Evolutionary conservation across 2,888 invertebrate genomes (phyloP).

Genomic region (Neuroscelio doddi): DNA sequence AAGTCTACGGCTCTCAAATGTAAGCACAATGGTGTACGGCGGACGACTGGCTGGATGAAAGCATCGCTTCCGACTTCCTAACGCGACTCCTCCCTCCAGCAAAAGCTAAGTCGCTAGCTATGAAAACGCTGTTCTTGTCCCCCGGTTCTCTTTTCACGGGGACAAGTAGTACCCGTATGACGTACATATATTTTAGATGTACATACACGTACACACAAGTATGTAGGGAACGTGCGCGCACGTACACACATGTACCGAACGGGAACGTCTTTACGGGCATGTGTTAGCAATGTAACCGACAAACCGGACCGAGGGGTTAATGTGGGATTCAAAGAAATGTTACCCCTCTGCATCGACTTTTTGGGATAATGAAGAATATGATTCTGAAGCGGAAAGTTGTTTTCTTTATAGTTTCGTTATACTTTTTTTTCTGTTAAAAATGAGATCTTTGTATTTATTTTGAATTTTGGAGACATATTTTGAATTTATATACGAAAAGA

Average conservation of each 20-base stretch:
- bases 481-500: too few relatives aligned
- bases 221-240: conserved; percentile 11
- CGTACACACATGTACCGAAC: not conserved
- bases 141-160: not conserved
- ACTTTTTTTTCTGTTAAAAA: too few relatives aligned
- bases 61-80: conserved; percentile 62
- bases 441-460: too few relatives aligned
- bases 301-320: conserved; percentile 25
- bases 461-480: too few relatives aligned
- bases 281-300: conserved; percentile 50
- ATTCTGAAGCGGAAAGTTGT: not conserved
- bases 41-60: conserved; percentile 28
- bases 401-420: too few relatives aligned
- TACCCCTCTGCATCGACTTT: not conserved
- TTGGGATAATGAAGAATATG: not conserved
- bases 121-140: conserved; percentile 46
- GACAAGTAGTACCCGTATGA: not conserved
- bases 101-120: conserved; percentile 56
- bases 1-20: too few relatives aligned
- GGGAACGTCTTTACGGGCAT: conserved; percentile 17
- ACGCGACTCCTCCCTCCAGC: conserved; percentile 55
- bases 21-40: too few relatives aligned
- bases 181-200: too few relatives aligned
- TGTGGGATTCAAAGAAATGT: not conserved
- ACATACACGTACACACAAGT: conserved; percentile 26